Conservation (phyloP, 1,140 invertebrate species). For the Drosophila kepulauana region DNA sequence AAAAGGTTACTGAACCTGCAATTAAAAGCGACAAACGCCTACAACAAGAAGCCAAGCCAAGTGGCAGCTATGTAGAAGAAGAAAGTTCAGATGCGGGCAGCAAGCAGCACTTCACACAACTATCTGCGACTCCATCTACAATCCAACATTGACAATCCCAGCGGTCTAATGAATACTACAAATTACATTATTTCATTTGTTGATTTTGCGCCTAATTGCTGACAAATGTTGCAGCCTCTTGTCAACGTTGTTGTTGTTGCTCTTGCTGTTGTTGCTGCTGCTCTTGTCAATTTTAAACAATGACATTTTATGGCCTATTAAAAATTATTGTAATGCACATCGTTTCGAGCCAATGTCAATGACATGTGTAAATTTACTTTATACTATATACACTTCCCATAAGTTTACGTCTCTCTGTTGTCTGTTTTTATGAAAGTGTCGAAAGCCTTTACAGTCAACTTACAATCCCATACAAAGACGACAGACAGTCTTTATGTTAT, state of each 20-base stretch:
- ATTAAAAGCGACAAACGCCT: slow-evolving; percentile 62
- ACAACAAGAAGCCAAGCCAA: slow-evolving; percentile 20
- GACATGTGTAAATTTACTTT: slow-evolving; percentile 61
- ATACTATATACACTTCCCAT: not conserved
- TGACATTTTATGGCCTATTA: slow-evolving; percentile 74
- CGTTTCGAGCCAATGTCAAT: slow-evolving; percentile 66
- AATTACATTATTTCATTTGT: slow-evolving; percentile 52
- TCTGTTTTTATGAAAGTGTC: slow-evolving; percentile 68
- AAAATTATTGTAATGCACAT: slow-evolving; percentile 71
- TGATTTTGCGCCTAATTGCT: slow-evolving; percentile 50
- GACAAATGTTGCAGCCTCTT: slow-evolving; percentile 50
- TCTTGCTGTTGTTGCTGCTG: slow-evolving; percentile 3
- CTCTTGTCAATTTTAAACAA: slow-evolving; percentile 60
- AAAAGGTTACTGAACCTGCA: slow-evolving; percentile 82
- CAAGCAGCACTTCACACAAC: not conserved
- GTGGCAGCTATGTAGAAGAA: not conserved
- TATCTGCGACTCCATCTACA: not conserved
- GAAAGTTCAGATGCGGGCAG: slow-evolving; percentile 53
- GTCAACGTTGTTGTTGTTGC: not conserved
- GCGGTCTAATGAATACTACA: slow-evolving; percentile 59
- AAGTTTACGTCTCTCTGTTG: slow-evolving; percentile 1
- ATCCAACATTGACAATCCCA: slow-evolving; percentile 26
- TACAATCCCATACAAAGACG: slow-evolving; percentile 15
- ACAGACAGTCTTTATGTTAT: slow-evolving; percentile 54
- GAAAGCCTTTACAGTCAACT: slow-evolving; percentile 60